Conservation (phyloP, 2,888 invertebrate genomes). For the Ophonus ardosiacus region DNA sequence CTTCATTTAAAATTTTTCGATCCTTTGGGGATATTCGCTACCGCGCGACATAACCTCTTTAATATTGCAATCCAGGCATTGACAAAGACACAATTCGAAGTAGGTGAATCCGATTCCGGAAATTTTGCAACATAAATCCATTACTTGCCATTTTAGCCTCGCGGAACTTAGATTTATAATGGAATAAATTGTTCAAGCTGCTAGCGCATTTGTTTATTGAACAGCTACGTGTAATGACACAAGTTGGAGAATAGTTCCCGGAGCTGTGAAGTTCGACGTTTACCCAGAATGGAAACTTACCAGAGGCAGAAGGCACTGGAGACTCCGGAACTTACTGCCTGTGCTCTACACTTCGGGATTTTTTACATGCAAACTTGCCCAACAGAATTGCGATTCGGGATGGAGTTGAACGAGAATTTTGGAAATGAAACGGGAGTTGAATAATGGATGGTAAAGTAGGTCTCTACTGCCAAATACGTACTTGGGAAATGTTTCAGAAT, state of each 20-base stretch:
- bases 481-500: no score
- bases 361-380: background rate
- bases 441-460: no score
- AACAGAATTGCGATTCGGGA: no score
- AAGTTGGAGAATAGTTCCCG: slow-evolving; percentile 42
- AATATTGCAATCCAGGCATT: background rate
- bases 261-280: background rate
- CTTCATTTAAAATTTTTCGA: no score
- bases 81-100: slow-evolving; percentile 10
- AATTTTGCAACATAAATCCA: slow-evolving; percentile 44
- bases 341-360: background rate
- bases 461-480: no score
- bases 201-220: slow-evolving; percentile 56
- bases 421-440: no score
- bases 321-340: no score
- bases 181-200: slow-evolving; percentile 59
- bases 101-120: slow-evolving; percentile 26
- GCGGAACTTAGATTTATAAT: slow-evolving; percentile 57
- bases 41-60: background rate
- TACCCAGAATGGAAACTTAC: slow-evolving; percentile 13
- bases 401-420: no score
- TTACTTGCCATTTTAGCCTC: slow-evolving; percentile 39
- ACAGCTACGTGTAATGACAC: slow-evolving; percentile 34
- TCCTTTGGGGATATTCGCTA: background rate
- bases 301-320: background rate